Base-by-base conservation (phyloP, 2,888 invertebrate species). In the Dynastes grantii region DNA sequence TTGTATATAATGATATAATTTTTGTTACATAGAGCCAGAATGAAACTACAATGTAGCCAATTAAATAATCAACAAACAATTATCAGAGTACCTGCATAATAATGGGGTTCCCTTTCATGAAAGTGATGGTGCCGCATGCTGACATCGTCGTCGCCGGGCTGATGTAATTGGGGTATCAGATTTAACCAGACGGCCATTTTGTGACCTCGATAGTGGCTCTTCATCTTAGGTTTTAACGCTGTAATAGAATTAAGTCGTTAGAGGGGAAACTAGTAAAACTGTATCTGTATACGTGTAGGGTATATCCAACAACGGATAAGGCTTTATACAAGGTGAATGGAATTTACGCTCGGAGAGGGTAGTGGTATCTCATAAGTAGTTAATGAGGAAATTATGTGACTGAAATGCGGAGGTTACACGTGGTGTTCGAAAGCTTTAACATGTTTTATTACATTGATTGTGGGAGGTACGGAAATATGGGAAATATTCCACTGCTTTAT, bases 151-250 rank as follows among this genome's bases (percentile, higher is more conserved):
- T 92, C 91, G 22, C 95, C 95, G 0, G 95, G 94, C 83, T 94
- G 92, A 89, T 96, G 96, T 81, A 96, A 92, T 87, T 96, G 95
- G 16, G 96, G 96, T 82, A 96, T 94, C 76, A 96, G 91, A 86
- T 96, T 95, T 83, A 96, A 89, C 97, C 97, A 97, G 80, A 96
- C 92, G 76, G 96, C 95, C 93, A 97, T 94, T 90, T 96, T 96
- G 90, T 96, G 96, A 0, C 96, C 96, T 29, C 96, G 92, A 89
- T 96, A 97, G 90, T 96, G 96, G 84, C 94, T 95, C 86, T 93
- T 94, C 89, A 95, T 93, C 83, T 94, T 93, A 13, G 94, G 91
- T 85, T 94, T 94, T 40, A 91, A 90, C 67, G 93, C 94, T 94
- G 88, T 53, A 87, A 88, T 80, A 85, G 82, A 84, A 84, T 80